These are phyloP conservation scores for Hydractinia symbiolongicarpus DNA, from an alignment of 30 jellyfish, hydroid and myxozoan species.

Conservation along the genomic window DNA sequence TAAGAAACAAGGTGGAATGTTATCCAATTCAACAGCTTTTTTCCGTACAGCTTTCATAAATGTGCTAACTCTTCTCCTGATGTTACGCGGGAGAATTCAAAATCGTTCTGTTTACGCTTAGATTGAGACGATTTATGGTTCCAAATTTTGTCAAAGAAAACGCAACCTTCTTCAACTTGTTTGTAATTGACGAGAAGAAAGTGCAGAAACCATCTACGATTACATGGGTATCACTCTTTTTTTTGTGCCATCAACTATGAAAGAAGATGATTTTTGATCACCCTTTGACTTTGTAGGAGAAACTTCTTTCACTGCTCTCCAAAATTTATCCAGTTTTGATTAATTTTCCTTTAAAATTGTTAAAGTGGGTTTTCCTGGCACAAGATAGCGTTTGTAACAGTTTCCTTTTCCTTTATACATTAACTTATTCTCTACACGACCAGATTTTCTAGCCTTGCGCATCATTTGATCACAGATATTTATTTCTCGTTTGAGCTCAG, in stretches of 20 bases:
- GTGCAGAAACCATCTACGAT: neutral
- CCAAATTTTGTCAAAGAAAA: neutral
- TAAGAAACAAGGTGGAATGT: conserved; percentile 39
- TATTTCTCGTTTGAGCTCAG: conserved; percentile 1
- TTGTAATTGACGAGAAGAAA: neutral
- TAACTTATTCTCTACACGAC: neutral
- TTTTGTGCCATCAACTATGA: neutral
- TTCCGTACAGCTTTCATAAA: conserved; percentile 17
- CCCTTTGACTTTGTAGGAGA: neutral
- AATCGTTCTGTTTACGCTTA: neutral
- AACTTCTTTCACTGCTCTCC: neutral
- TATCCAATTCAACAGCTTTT: conserved; percentile 45
- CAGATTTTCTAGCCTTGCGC: neutral
- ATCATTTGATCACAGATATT: neutral
- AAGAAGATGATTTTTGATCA: neutral
- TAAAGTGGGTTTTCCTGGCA: neutral
- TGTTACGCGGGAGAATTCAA: neutral
- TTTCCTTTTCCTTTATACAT: neutral
- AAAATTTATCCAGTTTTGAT: neutral
- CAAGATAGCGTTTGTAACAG: too few relatives aligned
- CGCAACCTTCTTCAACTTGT: neutral
- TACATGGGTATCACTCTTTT: neutral
- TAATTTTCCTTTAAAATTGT: neutral
- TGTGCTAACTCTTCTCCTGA: neutral
- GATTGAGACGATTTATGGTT: neutral